phyloP scores from a whole-genome alignment of 1,140 invertebrate species.

The Copidosoma floridanum region DNA sequence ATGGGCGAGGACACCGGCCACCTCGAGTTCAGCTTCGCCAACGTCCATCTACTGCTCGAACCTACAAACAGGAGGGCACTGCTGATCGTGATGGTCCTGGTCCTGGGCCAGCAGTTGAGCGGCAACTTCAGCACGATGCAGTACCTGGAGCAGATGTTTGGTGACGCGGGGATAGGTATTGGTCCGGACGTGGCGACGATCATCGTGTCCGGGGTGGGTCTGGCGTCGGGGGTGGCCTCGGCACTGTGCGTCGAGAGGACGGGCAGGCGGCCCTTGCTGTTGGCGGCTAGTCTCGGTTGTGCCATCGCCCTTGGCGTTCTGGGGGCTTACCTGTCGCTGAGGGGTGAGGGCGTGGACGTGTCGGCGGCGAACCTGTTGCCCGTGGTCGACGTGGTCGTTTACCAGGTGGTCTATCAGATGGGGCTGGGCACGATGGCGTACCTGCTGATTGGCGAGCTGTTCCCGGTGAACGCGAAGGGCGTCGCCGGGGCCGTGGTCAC shows the following conservation, averaged over 20 bases:
- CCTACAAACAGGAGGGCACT: conserved; percentile 64
- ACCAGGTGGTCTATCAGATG: conserved; percentile 70
- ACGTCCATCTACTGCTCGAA: conserved; percentile 47
- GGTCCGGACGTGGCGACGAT: conserved; percentile 62
- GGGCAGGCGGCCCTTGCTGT: conserved; percentile 68
- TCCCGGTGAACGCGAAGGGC: conserved; percentile 71
- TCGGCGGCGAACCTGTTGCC: conserved; percentile 53
- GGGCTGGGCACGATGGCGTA: conserved; percentile 76
- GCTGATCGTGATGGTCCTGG: conserved; percentile 66
- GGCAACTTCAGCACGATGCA: conserved; percentile 78
- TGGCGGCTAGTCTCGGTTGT: conserved; percentile 63
- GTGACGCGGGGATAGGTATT: conserved; percentile 59
- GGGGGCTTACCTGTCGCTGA: conserved; percentile 63
- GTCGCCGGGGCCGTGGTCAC: conserved; percentile 64
- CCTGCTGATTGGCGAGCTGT: conserved; percentile 74
- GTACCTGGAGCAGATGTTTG: conserved; percentile 73
- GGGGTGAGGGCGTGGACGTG: background rate
- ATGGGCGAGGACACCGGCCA: conserved; percentile 59
- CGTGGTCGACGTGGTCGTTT: conserved; percentile 65
- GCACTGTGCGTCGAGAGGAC: conserved; percentile 69
- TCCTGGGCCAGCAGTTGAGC: conserved; percentile 75
- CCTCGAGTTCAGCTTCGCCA: conserved; percentile 37
- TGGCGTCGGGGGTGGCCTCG: conserved; percentile 64
- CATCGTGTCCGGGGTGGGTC: conserved; percentile 69
- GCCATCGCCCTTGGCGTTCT: conserved; percentile 60